Percentiles rank a stretch among this genome's conserved stretches.
Conservation (phyloP, 1,140 invertebrate genomes). For the Drosophila santomea region DNA sequence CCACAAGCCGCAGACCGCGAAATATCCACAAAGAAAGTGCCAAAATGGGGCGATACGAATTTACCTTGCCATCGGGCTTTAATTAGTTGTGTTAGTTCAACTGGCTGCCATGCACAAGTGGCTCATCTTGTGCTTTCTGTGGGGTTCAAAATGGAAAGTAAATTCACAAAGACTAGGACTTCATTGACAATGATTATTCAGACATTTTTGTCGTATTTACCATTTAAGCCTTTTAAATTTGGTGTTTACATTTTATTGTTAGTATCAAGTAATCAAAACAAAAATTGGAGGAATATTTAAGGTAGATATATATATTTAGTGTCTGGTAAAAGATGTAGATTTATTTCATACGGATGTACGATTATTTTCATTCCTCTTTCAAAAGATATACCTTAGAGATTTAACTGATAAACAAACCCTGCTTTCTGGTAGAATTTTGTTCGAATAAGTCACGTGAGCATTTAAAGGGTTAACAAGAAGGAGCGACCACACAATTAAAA, state of each 20-base stretch:
- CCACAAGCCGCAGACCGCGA: conserved; percentile 15
- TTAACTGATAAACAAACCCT: not conserved
- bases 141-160: not conserved
- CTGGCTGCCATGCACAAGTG: not conserved
- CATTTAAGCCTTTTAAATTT: not conserved
- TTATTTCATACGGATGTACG: too few relatives aligned
- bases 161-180: not conserved
- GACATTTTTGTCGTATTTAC: not conserved
- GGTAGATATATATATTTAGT: too few relatives aligned
- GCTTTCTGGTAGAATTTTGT: not conserved
- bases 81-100: conserved; percentile 14
- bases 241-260: not conserved
- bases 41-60: conserved; percentile 44
- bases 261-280: too few relatives aligned
- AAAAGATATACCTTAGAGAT: not conserved
- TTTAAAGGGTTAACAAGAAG: conserved; percentile 65
- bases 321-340: too few relatives aligned
- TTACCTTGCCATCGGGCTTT: conserved; percentile 28
- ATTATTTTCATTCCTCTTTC: not conserved
- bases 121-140: conserved; percentile 10
- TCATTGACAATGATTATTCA: not conserved
- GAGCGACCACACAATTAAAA: conserved; percentile 62
- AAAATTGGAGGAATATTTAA: too few relatives aligned
- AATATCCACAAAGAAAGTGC: conserved; percentile 20
- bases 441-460: conserved; percentile 23